Conservation (phyloP, 1,140 invertebrate genomes). For the Artemia franciscana region DNA sequence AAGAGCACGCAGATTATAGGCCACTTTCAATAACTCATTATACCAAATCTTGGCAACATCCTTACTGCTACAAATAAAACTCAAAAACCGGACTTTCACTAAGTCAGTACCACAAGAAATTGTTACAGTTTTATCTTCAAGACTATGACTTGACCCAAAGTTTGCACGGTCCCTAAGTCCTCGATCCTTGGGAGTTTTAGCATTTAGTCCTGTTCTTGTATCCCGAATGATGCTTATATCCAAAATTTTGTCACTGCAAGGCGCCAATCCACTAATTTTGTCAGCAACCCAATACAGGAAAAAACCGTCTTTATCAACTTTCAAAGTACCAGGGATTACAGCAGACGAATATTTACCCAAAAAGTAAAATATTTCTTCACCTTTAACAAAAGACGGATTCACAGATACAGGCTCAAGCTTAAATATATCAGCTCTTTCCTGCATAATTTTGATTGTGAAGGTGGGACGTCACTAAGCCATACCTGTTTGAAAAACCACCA, state of each 20-base stretch:
- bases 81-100: constrained; percentile 71
- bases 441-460: too few relatives aligned
- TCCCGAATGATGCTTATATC: constrained; percentile 77
- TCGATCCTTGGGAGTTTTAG: constrained; percentile 74
- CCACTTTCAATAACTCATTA: constrained; percentile 61
- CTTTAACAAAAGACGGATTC: constrained; percentile 58
- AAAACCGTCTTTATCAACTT: constrained; percentile 71
- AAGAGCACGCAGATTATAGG: constrained; percentile 65
- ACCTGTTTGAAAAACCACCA: too few relatives aligned
- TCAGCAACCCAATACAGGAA: constrained; percentile 80
- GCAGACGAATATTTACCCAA: constrained; percentile 87
- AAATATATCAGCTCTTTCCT: constrained; percentile 29
- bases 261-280: too few relatives aligned
- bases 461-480: too few relatives aligned
- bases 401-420: constrained; percentile 42
- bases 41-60: constrained; percentile 79
- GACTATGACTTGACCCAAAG: constrained; percentile 62
- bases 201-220: constrained; percentile 64
- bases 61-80: constrained; percentile 72
- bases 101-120: constrained; percentile 75
- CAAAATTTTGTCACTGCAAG: constrained; percentile 73
- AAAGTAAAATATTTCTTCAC: constrained; percentile 84
- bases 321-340: constrained; percentile 66
- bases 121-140: constrained; percentile 84
- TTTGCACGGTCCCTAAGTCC: constrained; percentile 60